Percentiles rank a stretch among this genome's conserved stretches.
Conservation (phyloP, 2,888 invertebrate species). For the Hesperia comma region DNA sequence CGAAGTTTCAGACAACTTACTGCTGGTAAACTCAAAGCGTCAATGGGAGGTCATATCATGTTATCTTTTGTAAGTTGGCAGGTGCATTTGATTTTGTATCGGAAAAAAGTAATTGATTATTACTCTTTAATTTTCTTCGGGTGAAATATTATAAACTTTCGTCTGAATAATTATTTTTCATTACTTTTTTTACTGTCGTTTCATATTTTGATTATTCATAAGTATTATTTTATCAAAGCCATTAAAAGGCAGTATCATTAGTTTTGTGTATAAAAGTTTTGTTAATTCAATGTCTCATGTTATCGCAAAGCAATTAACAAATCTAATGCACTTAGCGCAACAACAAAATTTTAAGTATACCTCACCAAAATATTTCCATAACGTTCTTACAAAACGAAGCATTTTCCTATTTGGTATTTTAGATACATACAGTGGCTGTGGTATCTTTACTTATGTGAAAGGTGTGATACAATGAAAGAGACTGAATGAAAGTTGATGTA, state of each 20-base stretch:
- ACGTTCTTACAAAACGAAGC: constrained; percentile 74
- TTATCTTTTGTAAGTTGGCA: constrained; percentile 69
- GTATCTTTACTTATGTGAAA: constrained; percentile 82
- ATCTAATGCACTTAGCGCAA: constrained; percentile 74
- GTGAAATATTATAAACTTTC: too few species aligned
- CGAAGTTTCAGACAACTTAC: constrained; percentile 69
- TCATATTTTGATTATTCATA: too few species aligned
- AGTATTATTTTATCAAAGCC: background rate
- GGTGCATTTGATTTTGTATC: constrained; percentile 64
- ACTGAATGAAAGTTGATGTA: constrained; percentile 69
- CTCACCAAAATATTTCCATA: constrained; percentile 77
- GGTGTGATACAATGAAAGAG: constrained; percentile 70
- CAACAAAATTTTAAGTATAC: constrained; percentile 70
- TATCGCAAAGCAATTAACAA: constrained; percentile 37
- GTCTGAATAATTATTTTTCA: background rate
- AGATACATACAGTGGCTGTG: constrained; percentile 84
- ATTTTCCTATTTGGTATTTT: constrained; percentile 84
- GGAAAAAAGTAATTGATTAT: background rate
- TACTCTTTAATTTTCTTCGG: background rate
- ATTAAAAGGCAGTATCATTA: background rate
- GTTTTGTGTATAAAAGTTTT: too few species aligned
- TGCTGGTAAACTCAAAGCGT: constrained; percentile 76
- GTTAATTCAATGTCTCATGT: too few species aligned
- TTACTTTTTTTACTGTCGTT: background rate
- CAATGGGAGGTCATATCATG: constrained; percentile 74